Evolutionary conservation across 2,888 invertebrate species (phyloP).

Genomic region (Cheilosia variabilis): DNA sequence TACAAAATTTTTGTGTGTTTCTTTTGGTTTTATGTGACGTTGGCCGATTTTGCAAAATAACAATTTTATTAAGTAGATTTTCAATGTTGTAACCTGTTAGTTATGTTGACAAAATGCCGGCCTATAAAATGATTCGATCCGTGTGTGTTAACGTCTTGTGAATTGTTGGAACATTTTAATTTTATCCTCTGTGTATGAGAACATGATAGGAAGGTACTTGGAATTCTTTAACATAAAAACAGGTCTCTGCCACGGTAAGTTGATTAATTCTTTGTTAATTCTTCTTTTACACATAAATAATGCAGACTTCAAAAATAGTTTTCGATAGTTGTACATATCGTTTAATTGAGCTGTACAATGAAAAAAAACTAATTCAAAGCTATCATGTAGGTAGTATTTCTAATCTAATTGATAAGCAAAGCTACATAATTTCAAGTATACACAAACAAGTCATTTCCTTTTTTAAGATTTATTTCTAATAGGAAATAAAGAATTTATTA

Average conservation of each 20-base stretch:
- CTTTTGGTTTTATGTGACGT: slow-evolving; percentile 56
- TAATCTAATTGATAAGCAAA: slow-evolving; percentile 5
- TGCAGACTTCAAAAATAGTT: neutral
- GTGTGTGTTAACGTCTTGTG: slow-evolving; percentile 26
- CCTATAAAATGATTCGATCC: neutral
- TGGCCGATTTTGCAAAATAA: slow-evolving; percentile 31
- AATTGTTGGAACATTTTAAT: neutral
- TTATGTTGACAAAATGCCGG: slow-evolving; percentile 19
- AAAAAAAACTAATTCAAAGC: neutral
- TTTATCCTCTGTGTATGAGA: slow-evolving; percentile 7
- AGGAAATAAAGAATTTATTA: no score
- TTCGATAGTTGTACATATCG: neutral
- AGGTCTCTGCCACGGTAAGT: slow-evolving; percentile 35
- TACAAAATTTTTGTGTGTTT: slow-evolving; percentile 19
- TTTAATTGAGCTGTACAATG: neutral
- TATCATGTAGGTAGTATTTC: neutral
- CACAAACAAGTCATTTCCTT: neutral
- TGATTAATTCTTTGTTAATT: slow-evolving; percentile 15
- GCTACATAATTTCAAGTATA: neutral
- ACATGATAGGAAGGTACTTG: slow-evolving; percentile 29
- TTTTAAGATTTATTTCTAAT: neutral
- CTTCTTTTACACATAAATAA: neutral
- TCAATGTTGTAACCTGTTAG: neutral
- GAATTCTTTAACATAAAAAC: slow-evolving; percentile 7
- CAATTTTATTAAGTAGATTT: slow-evolving; percentile 11